Evolutionary conservation across 1,140 invertebrate species (phyloP).

Genomic region (Drosophila baimaii): DNA sequence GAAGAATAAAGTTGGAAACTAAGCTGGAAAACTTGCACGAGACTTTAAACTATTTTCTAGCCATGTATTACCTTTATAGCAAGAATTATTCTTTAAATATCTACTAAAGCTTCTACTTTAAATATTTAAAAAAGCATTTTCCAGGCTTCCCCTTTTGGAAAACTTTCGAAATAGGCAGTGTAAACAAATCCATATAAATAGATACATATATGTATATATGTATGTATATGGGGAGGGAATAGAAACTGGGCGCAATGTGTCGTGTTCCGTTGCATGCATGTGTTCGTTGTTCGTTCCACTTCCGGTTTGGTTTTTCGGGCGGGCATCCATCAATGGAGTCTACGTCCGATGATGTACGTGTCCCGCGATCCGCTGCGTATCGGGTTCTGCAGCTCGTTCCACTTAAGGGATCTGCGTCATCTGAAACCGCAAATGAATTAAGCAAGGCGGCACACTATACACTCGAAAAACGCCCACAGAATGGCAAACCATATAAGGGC

Average conservation of each 20-base stretch:
- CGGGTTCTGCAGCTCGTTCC: constrained; percentile 42
- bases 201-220: constrained; percentile 5
- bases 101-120: neutral
- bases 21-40: rapidly evolving
- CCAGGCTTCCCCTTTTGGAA: neutral
- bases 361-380: constrained; percentile 15
- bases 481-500: constrained; percentile 54
- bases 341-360: constrained; percentile 29
- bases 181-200: constrained; percentile 35
- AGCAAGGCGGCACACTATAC: constrained; percentile 24
- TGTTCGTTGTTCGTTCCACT: constrained; percentile 16
- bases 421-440: constrained; percentile 56
- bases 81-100: neutral
- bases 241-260: constrained; percentile 14
- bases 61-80: too few species aligned
- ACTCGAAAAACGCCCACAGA: constrained; percentile 32
- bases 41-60: neutral
- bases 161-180: constrained; percentile 6
- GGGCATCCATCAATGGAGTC: constrained; percentile 43
- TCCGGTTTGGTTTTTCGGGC: constrained; percentile 26
- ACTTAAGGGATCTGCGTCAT: constrained; percentile 60
- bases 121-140: neutral
- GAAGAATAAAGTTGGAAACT: too few species aligned
- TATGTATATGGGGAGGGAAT: neutral
- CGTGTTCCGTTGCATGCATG: constrained; percentile 41